Evolutionary conservation across 2,888 invertebrate genomes (phyloP).

Genomic region (Dromius quadrimaculatus): DNA sequence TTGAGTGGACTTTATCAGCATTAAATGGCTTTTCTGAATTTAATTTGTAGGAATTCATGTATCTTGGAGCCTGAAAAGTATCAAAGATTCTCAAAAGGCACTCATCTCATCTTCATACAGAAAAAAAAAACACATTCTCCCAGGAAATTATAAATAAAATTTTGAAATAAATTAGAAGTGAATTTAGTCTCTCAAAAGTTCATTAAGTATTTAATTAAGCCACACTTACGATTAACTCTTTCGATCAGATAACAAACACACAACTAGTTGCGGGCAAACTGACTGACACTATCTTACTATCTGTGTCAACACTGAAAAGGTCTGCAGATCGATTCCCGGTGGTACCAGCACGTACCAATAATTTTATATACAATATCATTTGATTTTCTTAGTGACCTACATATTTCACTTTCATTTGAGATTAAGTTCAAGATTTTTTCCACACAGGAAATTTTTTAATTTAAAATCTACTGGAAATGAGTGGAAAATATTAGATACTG

Average conservation of each 20-base stretch:
- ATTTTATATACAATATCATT: slow-evolving; percentile 47
- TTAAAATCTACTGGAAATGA: not conserved
- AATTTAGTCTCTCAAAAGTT: not conserved
- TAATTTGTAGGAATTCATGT: slow-evolving; percentile 76
- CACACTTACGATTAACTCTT: slow-evolving; percentile 18
- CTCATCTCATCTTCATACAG: not conserved
- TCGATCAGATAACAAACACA: slow-evolving; percentile 3
- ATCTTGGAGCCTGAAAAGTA: slow-evolving; percentile 63
- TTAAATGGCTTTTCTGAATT: slow-evolving; percentile 75
- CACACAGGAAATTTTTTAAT: not conserved
- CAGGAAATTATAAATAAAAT: slow-evolving; percentile 1
- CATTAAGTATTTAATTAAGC: slow-evolving; percentile 16
- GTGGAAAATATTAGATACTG: slow-evolving; percentile 18
- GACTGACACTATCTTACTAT: slow-evolving; percentile 12
- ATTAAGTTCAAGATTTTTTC: not conserved
- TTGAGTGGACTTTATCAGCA: slow-evolving; percentile 71
- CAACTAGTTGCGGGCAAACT: not conserved
- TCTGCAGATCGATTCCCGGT: slow-evolving; percentile 29
- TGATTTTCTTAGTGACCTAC: slow-evolving; percentile 34
- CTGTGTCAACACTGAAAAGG: slow-evolving; percentile 39
- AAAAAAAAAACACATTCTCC: not conserved
- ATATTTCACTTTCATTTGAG: slow-evolving; percentile 28
- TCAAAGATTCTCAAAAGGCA: not conserved
- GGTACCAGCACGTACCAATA: slow-evolving; percentile 46
- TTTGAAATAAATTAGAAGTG: not conserved